phyloP scores from a whole-genome alignment of 2,113 vertebrate species.

The Poeciliopsis prolifica region DNA sequence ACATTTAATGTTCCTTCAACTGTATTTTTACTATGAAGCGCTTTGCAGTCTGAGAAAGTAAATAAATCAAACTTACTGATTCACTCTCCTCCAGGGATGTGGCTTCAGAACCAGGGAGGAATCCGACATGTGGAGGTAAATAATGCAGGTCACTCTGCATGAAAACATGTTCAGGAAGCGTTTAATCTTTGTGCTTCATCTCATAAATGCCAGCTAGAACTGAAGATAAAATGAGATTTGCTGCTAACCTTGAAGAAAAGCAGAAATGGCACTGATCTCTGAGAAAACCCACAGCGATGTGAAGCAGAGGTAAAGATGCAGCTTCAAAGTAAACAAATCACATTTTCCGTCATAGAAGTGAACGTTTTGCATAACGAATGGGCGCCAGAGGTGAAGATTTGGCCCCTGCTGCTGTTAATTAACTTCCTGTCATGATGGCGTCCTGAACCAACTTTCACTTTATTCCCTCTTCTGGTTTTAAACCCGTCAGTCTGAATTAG shows the following conservation, averaged over 20 bases:
- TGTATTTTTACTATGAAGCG: too few species aligned
- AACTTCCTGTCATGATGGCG: background rate
- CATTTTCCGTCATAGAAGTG: background rate
- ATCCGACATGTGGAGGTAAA: background rate
- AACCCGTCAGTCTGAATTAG: background rate
- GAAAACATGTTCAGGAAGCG: background rate
- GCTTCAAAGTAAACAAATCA: background rate
- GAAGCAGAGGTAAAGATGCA: background rate
- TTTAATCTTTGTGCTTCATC: background rate
- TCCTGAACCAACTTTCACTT: background rate
- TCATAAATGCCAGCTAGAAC: background rate
- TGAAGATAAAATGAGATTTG: background rate
- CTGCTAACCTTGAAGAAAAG: background rate
- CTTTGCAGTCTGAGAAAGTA: too few species aligned
- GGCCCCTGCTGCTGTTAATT: constrained; percentile 7
- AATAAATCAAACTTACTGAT: too few species aligned
- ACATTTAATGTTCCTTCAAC: too few species aligned
- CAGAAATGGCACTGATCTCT: background rate
- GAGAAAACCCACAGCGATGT: background rate
- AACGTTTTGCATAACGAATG: background rate
- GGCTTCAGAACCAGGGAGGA: background rate
- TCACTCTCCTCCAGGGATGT: background rate
- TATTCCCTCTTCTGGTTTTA: background rate
- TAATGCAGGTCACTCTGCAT: background rate
- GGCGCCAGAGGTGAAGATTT: background rate